Base-by-base conservation (phyloP, 2,888 invertebrate species). In the Caenorhabditis sp. region DNA sequence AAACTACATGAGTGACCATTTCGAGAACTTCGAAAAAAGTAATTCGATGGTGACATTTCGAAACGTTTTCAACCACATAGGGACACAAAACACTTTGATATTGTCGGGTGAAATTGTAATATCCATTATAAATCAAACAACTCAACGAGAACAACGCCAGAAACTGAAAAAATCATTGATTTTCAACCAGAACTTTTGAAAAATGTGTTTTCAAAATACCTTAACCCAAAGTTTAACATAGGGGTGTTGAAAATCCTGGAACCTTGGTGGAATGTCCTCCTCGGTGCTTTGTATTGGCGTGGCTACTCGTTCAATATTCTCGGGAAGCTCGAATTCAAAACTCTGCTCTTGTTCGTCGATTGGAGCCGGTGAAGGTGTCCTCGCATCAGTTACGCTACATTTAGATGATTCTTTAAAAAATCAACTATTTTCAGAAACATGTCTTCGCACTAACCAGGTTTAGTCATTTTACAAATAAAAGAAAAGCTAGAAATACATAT, bases 161-260 rank as follows among this genome's bases (percentile, higher is more conserved):
- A 21, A 43, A 12, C 26, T 59, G 24, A 24, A 43, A 59, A 10
- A 12, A 6, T 59, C n/a, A n/a, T n/a, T n/a, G n/a, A n/a, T n/a
- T n/a, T n/a, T n/a, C n/a, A n/a, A n/a, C n/a, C n/a, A 12, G n/a
- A n/a, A n/a, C n/a, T n/a, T n/a, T n/a, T n/a, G n/a, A n/a, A n/a
- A n/a, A n/a, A n/a, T n/a, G n/a, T n/a, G n/a, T n/a, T n/a, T n/a
- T 19, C 23, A 17, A 17, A 10, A 17, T 36, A 72, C 72, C 31
- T 58, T 23, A 12, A 72, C 73, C 36, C 68, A 62, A 36, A 68
- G n/a, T 37, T 73, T 73, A 2, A 31, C 62, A 50, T 59, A 27
- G n/a, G 68, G 65, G 51, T 73, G 73, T 14, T 61, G 58, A 19
- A 17, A 24, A n/a, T 59, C 55, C 3, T 68, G 62, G 31, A 68